Conservation (phyloP, 1,140 invertebrate genomes). For the Psix sp. region DNA sequence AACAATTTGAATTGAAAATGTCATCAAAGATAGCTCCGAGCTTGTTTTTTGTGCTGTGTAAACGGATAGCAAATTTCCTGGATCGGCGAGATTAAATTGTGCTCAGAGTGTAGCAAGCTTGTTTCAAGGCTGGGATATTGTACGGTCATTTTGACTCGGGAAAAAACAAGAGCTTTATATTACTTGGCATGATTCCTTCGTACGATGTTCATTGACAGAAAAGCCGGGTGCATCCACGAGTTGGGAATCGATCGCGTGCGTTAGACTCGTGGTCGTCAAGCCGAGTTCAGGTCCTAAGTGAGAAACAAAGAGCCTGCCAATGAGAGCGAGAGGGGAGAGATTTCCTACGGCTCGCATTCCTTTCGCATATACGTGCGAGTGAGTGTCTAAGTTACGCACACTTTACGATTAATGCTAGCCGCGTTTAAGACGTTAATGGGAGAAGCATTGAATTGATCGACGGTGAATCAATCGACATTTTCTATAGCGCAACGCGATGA, state of each 20-base stretch:
- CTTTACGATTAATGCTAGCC: constrained; percentile 29
- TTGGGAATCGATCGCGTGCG: constrained; percentile 24
- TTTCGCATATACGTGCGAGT: constrained; percentile 19
- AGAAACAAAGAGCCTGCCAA: constrained; percentile 30
- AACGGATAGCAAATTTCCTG: no score
- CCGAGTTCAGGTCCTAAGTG: constrained; percentile 37
- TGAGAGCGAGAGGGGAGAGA: constrained; percentile 26
- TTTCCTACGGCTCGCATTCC: constrained; percentile 42
- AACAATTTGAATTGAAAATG: no score
- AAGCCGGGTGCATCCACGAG: constrained; percentile 8
- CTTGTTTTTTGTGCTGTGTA: no score
- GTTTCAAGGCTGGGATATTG: constrained; percentile 14
- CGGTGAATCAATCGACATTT: no score
- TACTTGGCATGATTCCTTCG: background rate
- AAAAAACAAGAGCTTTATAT: background rate
- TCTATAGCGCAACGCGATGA: no score
- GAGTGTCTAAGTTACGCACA: constrained; percentile 8
- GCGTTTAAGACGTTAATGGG: background rate
- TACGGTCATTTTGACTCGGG: constrained; percentile 6
- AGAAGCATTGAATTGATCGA: background rate
- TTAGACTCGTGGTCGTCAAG: constrained; percentile 45
- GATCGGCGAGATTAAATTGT: no score
- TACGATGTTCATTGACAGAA: constrained; percentile 20
- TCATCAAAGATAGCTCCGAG: no score
- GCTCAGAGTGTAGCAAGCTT: no score